A percentile compares a stretch with the other conserved stretches of the same genome.
Conservation (phyloP, 2,797 vertebrate species). For the Naso thynnoides region DNA sequence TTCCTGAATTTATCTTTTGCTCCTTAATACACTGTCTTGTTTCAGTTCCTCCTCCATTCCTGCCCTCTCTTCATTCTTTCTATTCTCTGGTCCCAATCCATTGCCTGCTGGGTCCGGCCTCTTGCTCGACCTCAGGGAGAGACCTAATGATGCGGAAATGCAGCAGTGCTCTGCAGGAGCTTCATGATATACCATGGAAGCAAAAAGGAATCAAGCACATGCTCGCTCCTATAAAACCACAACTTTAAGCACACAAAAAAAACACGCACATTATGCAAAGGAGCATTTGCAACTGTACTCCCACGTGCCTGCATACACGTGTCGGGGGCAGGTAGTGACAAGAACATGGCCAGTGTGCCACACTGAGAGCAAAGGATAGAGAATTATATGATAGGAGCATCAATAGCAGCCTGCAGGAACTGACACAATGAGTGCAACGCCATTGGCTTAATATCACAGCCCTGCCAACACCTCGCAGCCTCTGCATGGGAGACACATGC, state of each 20-base stretch:
- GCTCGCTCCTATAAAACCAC: constrained; percentile 29
- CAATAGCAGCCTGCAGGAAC: constrained; percentile 72
- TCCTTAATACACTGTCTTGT: constrained; percentile 26
- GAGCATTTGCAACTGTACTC: constrained; percentile 41
- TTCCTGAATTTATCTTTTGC: constrained; percentile 24
- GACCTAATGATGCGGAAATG: constrained; percentile 75
- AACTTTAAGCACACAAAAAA: constrained; percentile 32
- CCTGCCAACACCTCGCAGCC: constrained; percentile 72
- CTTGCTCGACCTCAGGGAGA: constrained; percentile 52
- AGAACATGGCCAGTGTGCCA: constrained; percentile 51
- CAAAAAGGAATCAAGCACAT: constrained; percentile 41
- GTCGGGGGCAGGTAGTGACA: constrained; percentile 56
- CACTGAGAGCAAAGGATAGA: constrained; percentile 48
- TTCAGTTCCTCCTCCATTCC: constrained; percentile 29
- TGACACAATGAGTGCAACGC: constrained; percentile 79
- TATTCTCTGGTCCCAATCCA: constrained; percentile 50
- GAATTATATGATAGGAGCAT: constrained; percentile 73
- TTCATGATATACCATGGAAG: constrained; percentile 48
- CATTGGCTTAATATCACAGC: constrained; percentile 76
- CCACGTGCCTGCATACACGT: constrained; percentile 15
- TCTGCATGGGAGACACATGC: constrained; percentile 54
- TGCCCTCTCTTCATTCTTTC: constrained; percentile 51
- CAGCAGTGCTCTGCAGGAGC: constrained; percentile 61
- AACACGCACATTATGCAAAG: constrained; percentile 49
- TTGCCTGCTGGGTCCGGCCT: constrained; percentile 50